Percentiles rank a stretch among this genome's conserved stretches.
Evolutionary conservation across 2,797 vertebrate species (phyloP).

Genomic region (Pseudopleuronectes americanus): DNA sequence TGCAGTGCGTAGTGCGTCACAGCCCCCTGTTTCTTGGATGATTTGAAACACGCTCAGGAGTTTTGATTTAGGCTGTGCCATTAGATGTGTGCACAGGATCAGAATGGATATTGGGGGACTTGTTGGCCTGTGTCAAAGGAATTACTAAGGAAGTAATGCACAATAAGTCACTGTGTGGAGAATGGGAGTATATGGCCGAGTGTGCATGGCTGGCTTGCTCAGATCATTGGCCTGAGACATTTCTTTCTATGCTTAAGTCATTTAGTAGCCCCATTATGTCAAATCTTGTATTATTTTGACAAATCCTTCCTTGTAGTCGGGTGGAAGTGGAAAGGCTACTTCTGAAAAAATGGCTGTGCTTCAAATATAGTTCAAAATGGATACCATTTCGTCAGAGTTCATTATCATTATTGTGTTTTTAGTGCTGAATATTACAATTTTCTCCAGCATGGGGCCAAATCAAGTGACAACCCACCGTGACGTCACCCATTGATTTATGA

Average conservation of each 20-base stretch:
- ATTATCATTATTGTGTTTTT: neutral
- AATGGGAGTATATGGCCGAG: slow-evolving; percentile 13
- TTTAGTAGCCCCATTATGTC: slow-evolving; percentile 10
- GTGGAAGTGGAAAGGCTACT: neutral
- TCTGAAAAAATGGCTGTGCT: neutral
- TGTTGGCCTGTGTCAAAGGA: slow-evolving; percentile 34
- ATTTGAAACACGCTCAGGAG: slow-evolving; percentile 27
- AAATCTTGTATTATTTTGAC: slow-evolving; percentile 2
- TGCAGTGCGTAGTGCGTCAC: slow-evolving; percentile 17
- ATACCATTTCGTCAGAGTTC: neutral
- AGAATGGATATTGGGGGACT: slow-evolving; percentile 28
- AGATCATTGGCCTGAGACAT: slow-evolving; percentile 14
- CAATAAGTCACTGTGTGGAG: slow-evolving; percentile 42
- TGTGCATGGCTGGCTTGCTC: slow-evolving; percentile 17
- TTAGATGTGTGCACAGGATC: slow-evolving; percentile 26
- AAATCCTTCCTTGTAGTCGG: neutral
- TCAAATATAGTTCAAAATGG: neutral
- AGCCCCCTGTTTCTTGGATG: slow-evolving; percentile 27
- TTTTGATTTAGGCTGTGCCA: slow-evolving; percentile 31
- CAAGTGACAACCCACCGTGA: too few relatives aligned
- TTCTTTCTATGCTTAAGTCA: neutral
- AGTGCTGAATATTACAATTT: neutral
- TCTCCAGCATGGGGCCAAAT: neutral
- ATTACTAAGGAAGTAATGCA: slow-evolving; percentile 32
- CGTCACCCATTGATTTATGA: too few relatives aligned